Evolutionary conservation across 2,113 vertebrate species (phyloP), one percentile per base, ranked within the genome.

Genomic region (Coptodon bakossiorum): DNA sequence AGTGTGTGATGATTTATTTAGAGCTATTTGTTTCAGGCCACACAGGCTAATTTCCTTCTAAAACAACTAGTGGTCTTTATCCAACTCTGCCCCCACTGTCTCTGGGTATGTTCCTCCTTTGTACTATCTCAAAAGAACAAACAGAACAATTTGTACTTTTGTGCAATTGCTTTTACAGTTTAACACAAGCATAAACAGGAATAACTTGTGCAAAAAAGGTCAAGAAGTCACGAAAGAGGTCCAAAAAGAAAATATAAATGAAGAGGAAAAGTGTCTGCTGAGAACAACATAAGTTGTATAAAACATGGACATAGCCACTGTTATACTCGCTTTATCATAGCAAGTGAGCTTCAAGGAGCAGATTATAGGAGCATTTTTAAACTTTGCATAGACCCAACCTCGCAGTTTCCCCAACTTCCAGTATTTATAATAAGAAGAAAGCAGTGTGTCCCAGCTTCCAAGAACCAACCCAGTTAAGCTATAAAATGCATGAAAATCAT

Each of bases 1-100:
- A 96, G 93, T 90, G 91, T 94, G 92, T 76, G 88, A 97, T 98
- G 95, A 97, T 97, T 98, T 97, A 98, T 97, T 98, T 94, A 97
- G 85, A 94, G 88, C 80, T 76, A 83, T 89, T 92, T 95, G 93
- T 97, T 96, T 96, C 93, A 91, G 93, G 94, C 91, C 84, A 90
- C 91, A 66, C 66, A 43, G 87, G 86, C 85, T 94, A 94, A 93
- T 92, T 88, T 91, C 5, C 59, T 53, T 57, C 36, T 40, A 94
- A 92, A 93, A 91, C 71, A 92, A 96, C 90, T 3, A 38, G 36
- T 9, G 5, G 34, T 91, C 59, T 87, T 86, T 52, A 27, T 83
- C 29, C 81, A 83, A 24, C 66, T 79, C 38, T 48, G 82, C 31
- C 24, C 6, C 6, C 3, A 7, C 29, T 17, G 11, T 84, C 71